These are phyloP conservation scores for Arbacia lixula DNA, from an alignment of 53 echinoderm and acorn worm species.

Conservation along the genomic window DNA sequence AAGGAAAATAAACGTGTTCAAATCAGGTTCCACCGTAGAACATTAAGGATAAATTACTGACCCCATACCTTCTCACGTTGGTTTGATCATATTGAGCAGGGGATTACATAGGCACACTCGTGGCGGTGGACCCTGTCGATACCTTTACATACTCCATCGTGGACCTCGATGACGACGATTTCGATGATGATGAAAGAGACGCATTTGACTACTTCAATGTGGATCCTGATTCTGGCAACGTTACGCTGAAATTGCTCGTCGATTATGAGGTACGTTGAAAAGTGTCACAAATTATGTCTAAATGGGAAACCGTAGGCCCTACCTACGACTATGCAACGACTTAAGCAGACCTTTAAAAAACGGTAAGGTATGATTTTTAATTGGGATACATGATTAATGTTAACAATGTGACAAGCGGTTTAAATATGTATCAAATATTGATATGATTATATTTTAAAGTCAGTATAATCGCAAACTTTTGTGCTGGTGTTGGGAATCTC, in stretches of 20 bases:
- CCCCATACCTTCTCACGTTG: neutral
- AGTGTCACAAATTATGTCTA: neutral
- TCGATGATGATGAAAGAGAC: neutral
- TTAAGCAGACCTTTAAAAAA: no score
- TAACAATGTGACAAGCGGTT: neutral
- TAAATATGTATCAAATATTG: neutral
- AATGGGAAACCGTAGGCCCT: no score
- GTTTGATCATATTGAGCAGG: neutral
- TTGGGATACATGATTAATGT: neutral
- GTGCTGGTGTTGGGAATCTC: no score
- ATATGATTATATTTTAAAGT: no score
- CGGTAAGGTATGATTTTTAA: no score
- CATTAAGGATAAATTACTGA: no score
- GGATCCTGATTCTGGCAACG: neutral
- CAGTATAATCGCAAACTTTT: no score
- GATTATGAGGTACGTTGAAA: slow-evolving; percentile 12
- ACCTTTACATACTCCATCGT: neutral
- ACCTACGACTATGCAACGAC: no score
- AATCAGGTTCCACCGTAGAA: no score
- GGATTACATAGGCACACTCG: neutral
- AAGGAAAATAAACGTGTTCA: no score
- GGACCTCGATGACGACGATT: neutral
- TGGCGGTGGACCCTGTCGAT: neutral
- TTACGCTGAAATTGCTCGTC: neutral
- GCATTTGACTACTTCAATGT: slow-evolving; percentile 14